These are phyloP conservation scores for Enteromius fasciolatus DNA, from an alignment of 2,797 vertebrate genomes.

Conservation along the genomic window DNA sequence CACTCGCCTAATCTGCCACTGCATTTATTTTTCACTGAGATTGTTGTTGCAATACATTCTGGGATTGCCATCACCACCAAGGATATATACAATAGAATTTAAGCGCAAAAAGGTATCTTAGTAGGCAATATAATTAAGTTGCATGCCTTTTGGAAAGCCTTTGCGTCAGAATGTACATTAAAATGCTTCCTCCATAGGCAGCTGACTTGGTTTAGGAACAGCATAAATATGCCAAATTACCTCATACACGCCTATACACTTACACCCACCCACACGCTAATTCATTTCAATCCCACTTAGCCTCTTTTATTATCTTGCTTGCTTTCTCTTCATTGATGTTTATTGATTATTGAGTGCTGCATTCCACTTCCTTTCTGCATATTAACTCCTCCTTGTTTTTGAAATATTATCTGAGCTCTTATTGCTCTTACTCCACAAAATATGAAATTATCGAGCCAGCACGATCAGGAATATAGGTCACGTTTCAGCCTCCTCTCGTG, in stretches of 20 bases:
- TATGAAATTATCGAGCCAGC: conserved; percentile 24
- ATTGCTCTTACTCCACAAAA: conserved; percentile 15
- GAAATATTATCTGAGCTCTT: conserved; percentile 8
- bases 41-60: not conserved
- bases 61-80: not conserved
- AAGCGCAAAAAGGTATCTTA: not conserved
- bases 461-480: conserved; percentile 46
- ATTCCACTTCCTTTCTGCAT: conserved; percentile 6
- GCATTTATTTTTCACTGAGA: not conserved
- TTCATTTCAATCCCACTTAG: conserved; percentile 30
- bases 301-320: conserved; percentile 21
- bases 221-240: conserved; percentile 14
- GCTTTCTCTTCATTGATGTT: conserved; percentile 37
- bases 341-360: conserved; percentile 34
- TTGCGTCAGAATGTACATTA: not conserved
- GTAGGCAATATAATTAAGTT: conserved; percentile 13
- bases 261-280: conserved; percentile 19
- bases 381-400: conserved; percentile 7
- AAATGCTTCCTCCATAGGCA: conserved; percentile 9
- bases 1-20: not conserved
- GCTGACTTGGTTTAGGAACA: not conserved
- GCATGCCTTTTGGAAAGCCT: not conserved
- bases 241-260: conserved; percentile 13
- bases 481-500: conserved; percentile 37
- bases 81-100: not conserved